Base-by-base conservation (phyloP, 2,888 invertebrate species). In the Spodoptera picta region DNA sequence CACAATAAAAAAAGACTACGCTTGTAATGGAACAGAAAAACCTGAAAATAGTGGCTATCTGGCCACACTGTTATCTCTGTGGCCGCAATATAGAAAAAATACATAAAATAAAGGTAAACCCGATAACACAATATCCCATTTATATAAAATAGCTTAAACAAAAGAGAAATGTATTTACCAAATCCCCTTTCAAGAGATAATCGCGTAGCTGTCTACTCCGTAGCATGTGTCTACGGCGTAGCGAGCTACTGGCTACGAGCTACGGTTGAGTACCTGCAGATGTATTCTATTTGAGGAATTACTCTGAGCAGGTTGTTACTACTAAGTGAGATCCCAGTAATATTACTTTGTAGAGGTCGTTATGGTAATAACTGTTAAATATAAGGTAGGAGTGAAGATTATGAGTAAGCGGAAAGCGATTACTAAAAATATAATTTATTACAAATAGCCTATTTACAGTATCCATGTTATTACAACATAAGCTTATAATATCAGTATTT, bases 161-260 rank as follows among this genome's bases (percentile, higher is more conserved):
- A 61, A 67, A 47, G 14, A 73, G 42, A 52, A 55, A 46, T 44
- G 9, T 11, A 10, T 46, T 57, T 46, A 41, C 6, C n/a, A 2
- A 73, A 55, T 65, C 50, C 49, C 14, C 4, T 50, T 45, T 41
- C 24, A 55, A 31, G n/a, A 55, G 59, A 54, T 66, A 55, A 65
- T 14, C 45, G 24, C 60, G 47, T 55, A 53, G 60, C 56, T 4
- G 51, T 27, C 64, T 73, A 72, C 68, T 64, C 7, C 68, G 68
- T 68, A 73, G 60, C 47, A 59, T n/a, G 10, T 23, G 49, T 64
- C 60, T 71, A 71, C 66, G 59, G 19, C 46, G 31, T 63, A 71
- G 62, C 45, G 50, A 12, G 23, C 36, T 36, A 36, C 36, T 48
- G 14, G 23, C 36, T 36, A 36, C 36, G 9, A 36, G 1, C 57